Evolutionary conservation across 2,113 vertebrate genomes (phyloP), one percentile per base, ranked within the genome.

Genomic region (Craseonycteris thonglongyai): DNA sequence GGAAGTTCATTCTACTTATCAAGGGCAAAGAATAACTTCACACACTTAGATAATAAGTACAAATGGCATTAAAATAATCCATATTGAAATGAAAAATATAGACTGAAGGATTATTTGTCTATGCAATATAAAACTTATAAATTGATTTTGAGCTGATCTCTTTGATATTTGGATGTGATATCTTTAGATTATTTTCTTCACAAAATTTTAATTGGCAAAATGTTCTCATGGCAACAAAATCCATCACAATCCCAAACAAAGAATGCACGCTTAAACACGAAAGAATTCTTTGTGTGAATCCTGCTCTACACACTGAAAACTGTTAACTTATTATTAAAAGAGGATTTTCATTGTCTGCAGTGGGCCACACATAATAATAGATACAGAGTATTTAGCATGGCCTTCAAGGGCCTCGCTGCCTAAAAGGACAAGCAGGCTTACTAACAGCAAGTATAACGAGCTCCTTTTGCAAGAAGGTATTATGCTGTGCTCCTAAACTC

Each of bases 191-290:
- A 88, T 66, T 74, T 81, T 66, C 76, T 87, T 92, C n/a, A 69
- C 51, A 96, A 90, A 83, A 65, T 69, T 92, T 79, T 90, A 92
- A 78, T 93, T 96, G 58, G 38, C 35, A 92, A 72, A 82, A 59
- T 89, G 45, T 91, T 96, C 86, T 95, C 35, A 47, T 95, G 51
- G 47, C 54, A 90, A 87, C 87, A 95, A 91, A 95, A 90, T 26
- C 1, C 26, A 63, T 83, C 75, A 93, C 3, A 58, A 80, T 68
- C 13, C 65, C 47, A 90, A 95, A 83, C 33, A 85, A 82, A 90
- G 45, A 88, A 42, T 66, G 4, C 65, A 81, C 45, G 11, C 51
- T 80, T 90, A 94, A 80, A 16, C 35, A 84, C 54, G 35, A 76
- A 91, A 71, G 51, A 49, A 95, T 68, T 5, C 45, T 91, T 92